phyloP scores from a whole-genome alignment of 2,113 vertebrate species.

The Zeus faber region DNA sequence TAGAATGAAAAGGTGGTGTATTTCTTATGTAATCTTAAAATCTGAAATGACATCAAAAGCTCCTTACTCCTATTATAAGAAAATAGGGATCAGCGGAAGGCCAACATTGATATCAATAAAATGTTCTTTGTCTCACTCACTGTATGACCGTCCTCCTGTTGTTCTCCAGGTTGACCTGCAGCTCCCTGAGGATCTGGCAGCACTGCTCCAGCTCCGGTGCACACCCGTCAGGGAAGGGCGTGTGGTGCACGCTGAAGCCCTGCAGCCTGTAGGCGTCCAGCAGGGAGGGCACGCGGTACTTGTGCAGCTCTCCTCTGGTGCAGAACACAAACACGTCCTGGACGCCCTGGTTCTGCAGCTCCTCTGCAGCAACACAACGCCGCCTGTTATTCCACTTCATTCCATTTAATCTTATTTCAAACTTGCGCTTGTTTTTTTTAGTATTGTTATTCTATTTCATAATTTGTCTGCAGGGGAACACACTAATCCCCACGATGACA shows the following conservation, averaged over 20 bases:
- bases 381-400: too few relatives aligned
- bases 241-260: conserved; percentile 80
- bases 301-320: conserved; percentile 84
- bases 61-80: too few relatives aligned
- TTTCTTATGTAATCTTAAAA: too few relatives aligned
- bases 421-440: too few relatives aligned
- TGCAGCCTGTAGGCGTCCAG: conserved; percentile 77
- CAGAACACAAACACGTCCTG: conserved; percentile 90
- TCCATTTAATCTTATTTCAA: too few relatives aligned
- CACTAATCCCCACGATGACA: too few relatives aligned
- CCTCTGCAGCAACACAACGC: conserved; percentile 81
- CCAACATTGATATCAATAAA: too few relatives aligned
- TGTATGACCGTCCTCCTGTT: conserved; percentile 82
- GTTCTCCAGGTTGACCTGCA: conserved; percentile 77
- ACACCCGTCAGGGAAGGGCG: conserved; percentile 81
- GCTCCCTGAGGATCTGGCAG: conserved; percentile 79
- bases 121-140: conserved; percentile 65
- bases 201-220: conserved; percentile 80
- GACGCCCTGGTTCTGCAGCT: conserved; percentile 81
- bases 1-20: too few relatives aligned
- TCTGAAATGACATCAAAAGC: too few relatives aligned
- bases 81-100: too few relatives aligned
- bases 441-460: too few relatives aligned
- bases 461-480: too few relatives aligned
- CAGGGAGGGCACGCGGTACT: conserved; percentile 85